Evolutionary conservation across 2,888 invertebrate species (phyloP).

Genomic region (Pachymerium ferrugineum): DNA sequence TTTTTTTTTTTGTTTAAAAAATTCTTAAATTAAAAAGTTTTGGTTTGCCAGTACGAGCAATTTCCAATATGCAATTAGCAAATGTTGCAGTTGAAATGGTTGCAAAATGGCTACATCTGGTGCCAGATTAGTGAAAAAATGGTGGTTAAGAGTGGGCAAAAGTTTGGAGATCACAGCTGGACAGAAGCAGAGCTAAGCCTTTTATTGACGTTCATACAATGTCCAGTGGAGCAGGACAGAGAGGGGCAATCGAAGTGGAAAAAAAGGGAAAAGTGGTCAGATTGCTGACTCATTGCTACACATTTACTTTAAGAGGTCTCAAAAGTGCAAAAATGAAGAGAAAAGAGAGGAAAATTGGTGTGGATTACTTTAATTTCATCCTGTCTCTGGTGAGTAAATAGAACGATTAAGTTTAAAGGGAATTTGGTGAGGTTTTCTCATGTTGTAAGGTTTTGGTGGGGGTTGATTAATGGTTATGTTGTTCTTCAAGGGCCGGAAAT

Average conservation of each 20-base stretch:
- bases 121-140: background rate
- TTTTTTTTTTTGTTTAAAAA: no score
- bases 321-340: background rate
- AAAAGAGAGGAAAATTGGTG: background rate
- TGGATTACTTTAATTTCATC: background rate
- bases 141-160: background rate
- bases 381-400: background rate
- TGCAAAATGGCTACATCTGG: background rate
- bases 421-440: background rate
- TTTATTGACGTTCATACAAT: constrained; percentile 21
- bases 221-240: background rate
- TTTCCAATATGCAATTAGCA: no score
- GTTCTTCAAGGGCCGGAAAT: no score
- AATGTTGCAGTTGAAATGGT: no score
- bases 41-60: no score
- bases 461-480: no score
- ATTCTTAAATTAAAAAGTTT: background rate
- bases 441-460: background rate
- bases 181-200: background rate
- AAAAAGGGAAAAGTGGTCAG: background rate
- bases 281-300: constrained; percentile 8
- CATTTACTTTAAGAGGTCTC: constrained; percentile 10
- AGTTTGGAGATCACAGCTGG: background rate
- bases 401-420: background rate
- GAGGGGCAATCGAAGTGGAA: constrained; percentile 2